Base-by-base conservation (phyloP, 2,797 vertebrate genomes). In the Leptodon cayanensis region DNA sequence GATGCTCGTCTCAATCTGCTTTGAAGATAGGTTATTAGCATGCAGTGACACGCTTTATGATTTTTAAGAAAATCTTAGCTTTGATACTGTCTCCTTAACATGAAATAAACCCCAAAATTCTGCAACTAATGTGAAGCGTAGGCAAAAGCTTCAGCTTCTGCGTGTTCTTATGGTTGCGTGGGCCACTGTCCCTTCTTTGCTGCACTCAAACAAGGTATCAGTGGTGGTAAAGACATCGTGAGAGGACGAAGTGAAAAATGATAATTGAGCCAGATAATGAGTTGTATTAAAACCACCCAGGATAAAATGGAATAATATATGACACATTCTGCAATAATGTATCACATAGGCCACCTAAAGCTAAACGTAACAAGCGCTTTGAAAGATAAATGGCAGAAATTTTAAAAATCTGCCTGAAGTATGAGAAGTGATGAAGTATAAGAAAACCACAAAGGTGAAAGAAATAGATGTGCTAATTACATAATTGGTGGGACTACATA, bases 391-490 rank as follows among this genome's bases (percentile, higher is more conserved):
- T 47, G 4, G 6, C 57, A 95, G 77, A 81, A 61, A 63, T 78
- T 67, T 18, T 1, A 67, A 65, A 70, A 47, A 92, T 25, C 49
- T 83, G 18, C 65, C 83, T 71, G 33, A 80, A 72, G 19, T 26
- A 16, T 37, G n/a, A 87, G 62, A 57, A 9, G 1, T 33, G 26
- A 39, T 44, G 55, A 83, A 82, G 63, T 40, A 20, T 29, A 39
- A 76, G 57, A 46, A 82, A 86, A 62, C 16, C n/a, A 87, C 47
- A 40, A 29, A 77, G 54, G 49, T 83, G 91, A 77, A 95, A 72
- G 58, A 67, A 78, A 66, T 57, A 71, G 37, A 88, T 47, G 70
- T 72, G 46, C 39, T 93, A 87, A 93, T 93, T 83, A 92, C n/a
- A 4, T 89, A 79, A 82, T 28, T 87, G 33, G 33, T 78, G 40